Evolutionary conservation across 1,140 invertebrate genomes (phyloP), one percentile per base, ranked within the genome.

Genomic region (Papilio machaon): DNA sequence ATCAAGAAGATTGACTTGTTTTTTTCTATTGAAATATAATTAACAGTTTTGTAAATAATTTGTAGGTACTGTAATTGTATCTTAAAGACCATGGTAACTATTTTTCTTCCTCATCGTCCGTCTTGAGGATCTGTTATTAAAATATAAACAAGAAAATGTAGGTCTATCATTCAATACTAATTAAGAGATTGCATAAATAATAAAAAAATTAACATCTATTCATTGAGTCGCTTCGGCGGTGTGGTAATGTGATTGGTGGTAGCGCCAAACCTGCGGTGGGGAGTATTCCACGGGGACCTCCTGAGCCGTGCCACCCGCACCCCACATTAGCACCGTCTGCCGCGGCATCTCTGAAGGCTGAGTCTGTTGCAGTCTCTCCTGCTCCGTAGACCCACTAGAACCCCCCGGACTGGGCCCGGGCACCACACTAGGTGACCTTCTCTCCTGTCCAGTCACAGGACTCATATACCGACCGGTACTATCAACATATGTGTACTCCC

Each of bases 321-420:
- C 97, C 97, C 97, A 98, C 97, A 98, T 98, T 4, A 98, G 95
- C 19, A 98, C 97, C 1, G 97, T 98, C 92, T 98, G 97, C 30
- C 97, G 94, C 0, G 96, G 96, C 38, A 95, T 95, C 79, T 97
- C 96, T 81, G 96, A 95, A 84, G 96, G 95, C 80, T 95, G 95
- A 82, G 92, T 89, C 76, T 89, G 88, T 82, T 91, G 90, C 87
- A 92, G 86, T 74, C 91, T 81, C 17, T 93, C 91, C 81, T 90
- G 91, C 46, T 91, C 93, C 17, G 89, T 85, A 2, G 92, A 93
- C 64, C 91, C 91, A 58, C 91, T 92, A 13, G 91, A 93, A 6
- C 91, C 91, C 0, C 87, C 93, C 0, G 91, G 94, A 89, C 86
- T 94, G n/a, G 88, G 92, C 46, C 89, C 94, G 17, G 90, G 87